Base-by-base conservation (phyloP, 2,113 vertebrate species). In the Leuciscus idus region DNA sequence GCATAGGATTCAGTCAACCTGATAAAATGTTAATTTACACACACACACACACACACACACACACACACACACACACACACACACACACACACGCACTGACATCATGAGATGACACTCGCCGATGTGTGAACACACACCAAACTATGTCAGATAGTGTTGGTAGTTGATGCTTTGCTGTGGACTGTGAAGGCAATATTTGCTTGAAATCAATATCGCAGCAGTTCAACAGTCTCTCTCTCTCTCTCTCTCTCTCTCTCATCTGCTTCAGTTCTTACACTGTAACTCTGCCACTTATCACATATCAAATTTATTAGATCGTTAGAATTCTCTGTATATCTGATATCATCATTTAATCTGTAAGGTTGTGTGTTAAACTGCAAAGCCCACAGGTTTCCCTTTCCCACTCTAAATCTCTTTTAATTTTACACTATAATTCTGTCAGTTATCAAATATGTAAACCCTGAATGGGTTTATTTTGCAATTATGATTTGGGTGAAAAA, bases 131-230 rank as follows among this genome's bases (percentile, higher is more conserved):
- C 62, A 81, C 59, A 82, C 28, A 84, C 43, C 36, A 84, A 43
- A 74, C 46, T 66, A 36, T 83, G 48, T 86, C 3, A 80, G 50
- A 79, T 36, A 61, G 76, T 57, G 21, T 64, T 79, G 59, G 72
- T 72, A 76, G 76, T 36, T 79, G 78, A 62, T 81, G 57, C 10
- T 81, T 81, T 62, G 36, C 78, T 81, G 57, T 81, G 62, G 66
- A 81, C 83, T 85, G 76, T 75, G 83, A 82, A 81, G 46, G 81
- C 50, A 39, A 85, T 30, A 81, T 85, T 85, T 76, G 72, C 43
- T 82, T 74, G n/a, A 88, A 82, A 70, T 82, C 68, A 70, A 77
- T 85, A 68, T 43, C 2, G 8, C 10, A 77, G 62, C 10, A 75
- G 52, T 43, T 84, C 26, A 52, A 66, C 61, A 78, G 39, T 43